These are phyloP conservation scores for Ovibos moschatus DNA, from an alignment of 2,113 vertebrate species.

Conservation along the genomic window DNA sequence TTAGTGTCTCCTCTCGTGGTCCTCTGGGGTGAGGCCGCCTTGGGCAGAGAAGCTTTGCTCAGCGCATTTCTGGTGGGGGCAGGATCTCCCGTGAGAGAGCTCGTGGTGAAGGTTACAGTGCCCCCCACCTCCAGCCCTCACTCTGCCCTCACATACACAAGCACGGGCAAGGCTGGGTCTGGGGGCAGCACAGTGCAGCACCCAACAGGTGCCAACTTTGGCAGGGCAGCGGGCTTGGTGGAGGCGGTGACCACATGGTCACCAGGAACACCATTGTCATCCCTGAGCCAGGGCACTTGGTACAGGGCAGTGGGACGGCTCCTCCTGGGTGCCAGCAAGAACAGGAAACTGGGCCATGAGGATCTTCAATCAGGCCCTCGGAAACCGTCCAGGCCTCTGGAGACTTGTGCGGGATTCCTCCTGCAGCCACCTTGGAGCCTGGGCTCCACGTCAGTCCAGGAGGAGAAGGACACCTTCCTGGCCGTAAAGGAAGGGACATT, in stretches of 20 bases:
- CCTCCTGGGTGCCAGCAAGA: not conserved
- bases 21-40: not conserved
- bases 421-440: not conserved
- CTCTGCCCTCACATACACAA: not conserved
- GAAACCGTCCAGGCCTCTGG: too few relatives aligned
- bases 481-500: not conserved
- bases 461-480: not conserved
- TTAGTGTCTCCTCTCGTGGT: not conserved
- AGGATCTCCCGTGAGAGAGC: not conserved
- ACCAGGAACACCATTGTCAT: not conserved
- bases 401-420: not conserved
- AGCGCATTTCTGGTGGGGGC: not conserved
- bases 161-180: not conserved
- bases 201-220: not conserved
- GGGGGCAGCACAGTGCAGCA: not conserved
- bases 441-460: not conserved
- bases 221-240: not conserved
- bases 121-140: not conserved
- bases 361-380: not conserved
- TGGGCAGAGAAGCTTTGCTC: not conserved
- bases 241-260: not conserved
- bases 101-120: not conserved
- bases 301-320: not conserved
- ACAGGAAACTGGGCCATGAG: not conserved
- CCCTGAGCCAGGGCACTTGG: not conserved